A percentile compares a stretch with the other conserved stretches of the same genome.
These are phyloP conservation scores for Phorcus lineatus DNA, from an alignment of 2,888 invertebrate species.

Conservation along the genomic window DNA sequence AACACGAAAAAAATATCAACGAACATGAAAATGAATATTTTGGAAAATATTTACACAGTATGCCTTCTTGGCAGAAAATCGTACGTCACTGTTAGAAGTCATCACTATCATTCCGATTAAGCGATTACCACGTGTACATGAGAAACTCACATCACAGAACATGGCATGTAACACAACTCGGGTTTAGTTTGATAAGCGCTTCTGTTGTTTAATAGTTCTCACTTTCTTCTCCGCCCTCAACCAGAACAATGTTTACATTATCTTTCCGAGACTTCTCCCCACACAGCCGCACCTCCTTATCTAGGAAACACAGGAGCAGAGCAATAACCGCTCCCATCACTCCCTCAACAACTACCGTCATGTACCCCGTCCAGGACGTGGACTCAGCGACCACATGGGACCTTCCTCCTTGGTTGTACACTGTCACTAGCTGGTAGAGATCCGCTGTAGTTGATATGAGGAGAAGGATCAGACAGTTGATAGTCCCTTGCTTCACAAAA, in stretches of 20 bases:
- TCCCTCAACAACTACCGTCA: not conserved
- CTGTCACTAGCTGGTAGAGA: not conserved
- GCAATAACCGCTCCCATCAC: not conserved
- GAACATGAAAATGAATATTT: too few relatives aligned
- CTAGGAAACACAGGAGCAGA: not conserved
- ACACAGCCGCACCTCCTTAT: conserved; percentile 4
- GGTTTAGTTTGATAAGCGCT: too few relatives aligned
- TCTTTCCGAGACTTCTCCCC: not conserved
- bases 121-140: too few relatives aligned
- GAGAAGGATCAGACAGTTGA: not conserved
- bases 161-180: too few relatives aligned
- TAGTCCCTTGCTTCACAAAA: conserved; percentile 2
- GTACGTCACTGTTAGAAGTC: too few relatives aligned
- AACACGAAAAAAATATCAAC: too few relatives aligned
- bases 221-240: not conserved
- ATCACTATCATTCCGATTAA: too few relatives aligned
- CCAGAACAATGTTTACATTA: not conserved
- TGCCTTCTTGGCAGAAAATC: too few relatives aligned
- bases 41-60: too few relatives aligned
- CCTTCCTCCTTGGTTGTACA: not conserved
- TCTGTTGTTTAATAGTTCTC: too few relatives aligned
- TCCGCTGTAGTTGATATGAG: not conserved
- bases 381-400: not conserved
- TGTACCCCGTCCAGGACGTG: not conserved
- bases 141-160: too few relatives aligned